Base-by-base conservation (phyloP, 92 coral and sea anemone genomes). In the Muricea muricata region DNA sequence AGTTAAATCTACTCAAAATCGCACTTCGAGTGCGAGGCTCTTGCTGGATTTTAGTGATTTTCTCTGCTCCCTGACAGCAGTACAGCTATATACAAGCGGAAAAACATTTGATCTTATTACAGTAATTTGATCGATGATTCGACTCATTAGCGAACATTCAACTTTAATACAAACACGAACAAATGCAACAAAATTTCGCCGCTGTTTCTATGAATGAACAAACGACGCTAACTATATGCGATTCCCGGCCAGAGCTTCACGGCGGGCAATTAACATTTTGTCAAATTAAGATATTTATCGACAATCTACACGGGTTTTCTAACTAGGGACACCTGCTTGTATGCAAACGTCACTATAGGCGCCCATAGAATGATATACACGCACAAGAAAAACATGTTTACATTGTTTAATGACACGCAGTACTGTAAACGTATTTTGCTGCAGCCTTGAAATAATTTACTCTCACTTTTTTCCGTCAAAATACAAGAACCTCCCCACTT, bases 261-360 rank as follows among this genome's bases (percentile, higher is more conserved):
- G 39, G 30, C 13, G n/a, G 54, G 29, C 80, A 75, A 75, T 47
- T 47, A 50, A 26, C 63, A 30, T 47, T 75, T 52, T 35, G 80
- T 75, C 80, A 75, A 75, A 47, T 50, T 75, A 75, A 47, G 80
- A 75, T 75, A 75, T 23, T 47, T 47, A 75, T 75, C 80, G 12
- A 25, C 70, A 32, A 63, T 26, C 37, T 63, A 63, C 37, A 28
- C 28, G 32, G 45, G 34, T 8, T 50, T 15, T 48, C 17, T 41
- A 21, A 8, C 28, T n/a, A 42, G 24, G 29, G 12, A 25, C 80
- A 75, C 63, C 65, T 47, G 80, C 80, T 31, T 40, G 1, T 13
- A 40, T 18, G 56, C 25, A 39, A 18, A 71, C 23, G 60, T 52
- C 33, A 25, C 50, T 57, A 28, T 74, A 11, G 17, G 15, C 1